Evolutionary conservation across 2,113 vertebrate species (phyloP).

Genomic region (Brachyistius frenatus): DNA sequence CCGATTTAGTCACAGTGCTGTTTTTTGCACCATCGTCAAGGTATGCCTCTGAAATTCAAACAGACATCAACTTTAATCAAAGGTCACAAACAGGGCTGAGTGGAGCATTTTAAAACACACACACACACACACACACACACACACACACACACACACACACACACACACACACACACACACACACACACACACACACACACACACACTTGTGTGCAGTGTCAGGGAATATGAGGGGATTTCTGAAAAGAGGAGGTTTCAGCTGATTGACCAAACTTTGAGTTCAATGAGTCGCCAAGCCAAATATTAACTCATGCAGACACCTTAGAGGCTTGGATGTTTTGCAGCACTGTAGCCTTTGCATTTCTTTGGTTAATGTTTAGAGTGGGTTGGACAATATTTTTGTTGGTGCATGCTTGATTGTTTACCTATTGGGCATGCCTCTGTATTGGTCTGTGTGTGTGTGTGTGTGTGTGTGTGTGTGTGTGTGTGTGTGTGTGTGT

Average conservation of each 20-base stretch:
- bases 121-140: neutral
- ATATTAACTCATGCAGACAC: conserved; percentile 76
- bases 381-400: conserved; percentile 48
- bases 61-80: conserved; percentile 54
- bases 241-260: conserved; percentile 71
- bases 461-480: conserved; percentile 15
- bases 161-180: too few species aligned
- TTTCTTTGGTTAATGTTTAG: conserved; percentile 67
- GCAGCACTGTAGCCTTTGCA: conserved; percentile 14
- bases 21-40: conserved; percentile 21
- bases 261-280: conserved; percentile 66
- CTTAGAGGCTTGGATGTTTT: conserved; percentile 28
- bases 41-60: conserved; percentile 45
- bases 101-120: conserved; percentile 38
- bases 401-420: conserved; percentile 44
- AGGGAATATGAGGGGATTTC: conserved; percentile 70
- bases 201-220: conserved; percentile 13
- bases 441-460: conserved; percentile 22
- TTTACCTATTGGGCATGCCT: conserved; percentile 60
- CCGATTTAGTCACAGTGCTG: conserved; percentile 1
- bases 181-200: too few species aligned
- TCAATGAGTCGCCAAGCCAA: conserved; percentile 63
- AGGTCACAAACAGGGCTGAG: conserved; percentile 54
- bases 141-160: too few species aligned
- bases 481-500: neutral